A percentile compares a stretch with the other conserved stretches of the same genome.
These are phyloP conservation scores for Conchocele bisecta DNA, from an alignment of 2,888 invertebrate genomes.

Conservation along the genomic window DNA sequence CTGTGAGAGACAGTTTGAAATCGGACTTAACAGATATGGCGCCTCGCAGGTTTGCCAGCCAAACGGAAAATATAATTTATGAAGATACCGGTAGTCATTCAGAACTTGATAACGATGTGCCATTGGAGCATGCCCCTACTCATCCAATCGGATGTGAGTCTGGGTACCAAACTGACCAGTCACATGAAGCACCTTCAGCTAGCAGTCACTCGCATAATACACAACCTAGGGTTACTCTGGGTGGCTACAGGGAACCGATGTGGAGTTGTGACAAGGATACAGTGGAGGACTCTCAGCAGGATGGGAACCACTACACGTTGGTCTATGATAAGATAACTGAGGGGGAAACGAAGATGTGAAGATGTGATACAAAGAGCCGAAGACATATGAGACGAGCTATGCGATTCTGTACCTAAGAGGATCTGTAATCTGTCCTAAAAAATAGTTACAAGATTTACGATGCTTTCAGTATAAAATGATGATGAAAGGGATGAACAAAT, in stretches of 20 bases:
- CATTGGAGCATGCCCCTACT: constrained; percentile 50
- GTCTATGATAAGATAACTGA: constrained; percentile 49
- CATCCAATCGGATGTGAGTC: background rate
- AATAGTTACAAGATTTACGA: too few relatives aligned
- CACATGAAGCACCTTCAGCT: background rate
- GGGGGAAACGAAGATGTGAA: constrained; percentile 1
- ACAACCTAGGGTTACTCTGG: constrained; percentile 32
- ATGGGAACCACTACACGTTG: constrained; percentile 44
- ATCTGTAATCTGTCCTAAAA: too few relatives aligned
- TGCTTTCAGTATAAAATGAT: too few relatives aligned
- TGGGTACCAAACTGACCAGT: constrained; percentile 9
- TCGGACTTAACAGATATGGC: constrained; percentile 33
- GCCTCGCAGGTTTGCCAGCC: constrained; percentile 25
- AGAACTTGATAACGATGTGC: constrained; percentile 54
- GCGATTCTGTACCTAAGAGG: too few relatives aligned
- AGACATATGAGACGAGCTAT: too few relatives aligned
- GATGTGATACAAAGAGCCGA: background rate
- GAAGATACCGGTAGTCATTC: constrained; percentile 29
- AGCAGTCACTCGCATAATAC: constrained; percentile 1
- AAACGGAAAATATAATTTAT: constrained; percentile 28
- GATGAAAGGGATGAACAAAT: too few relatives aligned
- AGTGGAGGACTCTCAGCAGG: constrained; percentile 3
- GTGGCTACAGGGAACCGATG: constrained; percentile 45
- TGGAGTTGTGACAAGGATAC: constrained; percentile 33
- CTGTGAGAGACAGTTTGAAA: constrained; percentile 18